Evolutionary conservation across 2,113 vertebrate species (phyloP).

Genomic region (Tupaia chinensis): DNA sequence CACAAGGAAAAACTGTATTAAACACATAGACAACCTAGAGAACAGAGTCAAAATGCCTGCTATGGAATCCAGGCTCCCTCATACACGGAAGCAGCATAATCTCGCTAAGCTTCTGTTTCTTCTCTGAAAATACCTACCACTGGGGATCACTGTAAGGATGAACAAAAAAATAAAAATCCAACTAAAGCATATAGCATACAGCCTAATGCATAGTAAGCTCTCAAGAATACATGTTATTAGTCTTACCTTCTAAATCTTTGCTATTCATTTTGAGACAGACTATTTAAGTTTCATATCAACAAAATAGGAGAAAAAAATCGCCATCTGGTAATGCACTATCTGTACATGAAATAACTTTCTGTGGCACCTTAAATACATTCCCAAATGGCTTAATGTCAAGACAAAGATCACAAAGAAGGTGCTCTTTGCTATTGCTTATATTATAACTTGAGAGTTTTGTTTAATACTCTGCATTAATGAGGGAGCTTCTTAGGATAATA

Average conservation of each 20-base stretch:
- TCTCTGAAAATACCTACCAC: background rate
- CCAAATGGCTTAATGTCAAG: slow-evolving; percentile 68
- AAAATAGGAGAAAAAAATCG: slow-evolving; percentile 41
- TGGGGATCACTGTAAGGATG: background rate
- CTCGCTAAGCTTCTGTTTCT: background rate
- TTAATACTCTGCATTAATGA: slow-evolving; percentile 86
- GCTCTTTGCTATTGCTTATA: slow-evolving; percentile 67
- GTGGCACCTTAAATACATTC: slow-evolving; percentile 63
- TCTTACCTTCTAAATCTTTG: slow-evolving; percentile 1
- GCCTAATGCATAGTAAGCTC: background rate
- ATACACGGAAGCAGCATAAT: background rate
- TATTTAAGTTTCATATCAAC: background rate
- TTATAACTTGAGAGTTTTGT: slow-evolving; percentile 80
- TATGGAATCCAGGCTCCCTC: background rate
- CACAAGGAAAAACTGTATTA: background rate
- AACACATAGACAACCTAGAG: background rate
- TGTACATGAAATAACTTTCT: slow-evolving; percentile 66
- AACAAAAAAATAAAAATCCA: background rate
- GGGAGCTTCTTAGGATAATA: slow-evolving; percentile 84
- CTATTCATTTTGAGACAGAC: slow-evolving; percentile 8
- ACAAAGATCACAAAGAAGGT: slow-evolving; percentile 71
- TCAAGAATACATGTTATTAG: background rate
- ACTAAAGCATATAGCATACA: background rate
- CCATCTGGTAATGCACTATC: slow-evolving; percentile 5
- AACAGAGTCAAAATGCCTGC: background rate